Evolutionary conservation across 2,888 invertebrate genomes (phyloP).

Genomic region (Trichopoda pennipes): DNA sequence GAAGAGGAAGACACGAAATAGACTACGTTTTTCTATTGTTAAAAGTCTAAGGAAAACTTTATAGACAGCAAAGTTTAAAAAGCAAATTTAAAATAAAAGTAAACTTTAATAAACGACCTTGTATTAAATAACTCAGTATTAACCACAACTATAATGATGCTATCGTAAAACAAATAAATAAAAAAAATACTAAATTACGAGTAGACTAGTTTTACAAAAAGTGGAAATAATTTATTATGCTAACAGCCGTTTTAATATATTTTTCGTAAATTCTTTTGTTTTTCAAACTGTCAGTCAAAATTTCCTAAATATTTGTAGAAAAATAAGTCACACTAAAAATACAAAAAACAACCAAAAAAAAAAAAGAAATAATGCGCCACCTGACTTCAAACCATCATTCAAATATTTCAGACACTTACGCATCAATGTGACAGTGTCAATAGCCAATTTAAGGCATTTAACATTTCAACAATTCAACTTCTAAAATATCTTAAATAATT

Average conservation of each 20-base stretch:
- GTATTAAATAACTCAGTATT: background rate
- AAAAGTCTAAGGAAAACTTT: conserved; percentile 34
- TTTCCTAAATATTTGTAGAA: conserved; percentile 49
- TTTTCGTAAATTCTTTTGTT: conserved; percentile 22
- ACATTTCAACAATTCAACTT: conserved; percentile 29
- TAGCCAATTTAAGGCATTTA: conserved; percentile 32
- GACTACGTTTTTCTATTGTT: too few species aligned
- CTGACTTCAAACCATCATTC: conserved; percentile 62
- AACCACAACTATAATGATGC: background rate
- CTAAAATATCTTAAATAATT: background rate
- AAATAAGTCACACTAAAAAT: conserved; percentile 26
- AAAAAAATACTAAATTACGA: too few species aligned
- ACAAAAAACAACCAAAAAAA: too few species aligned
- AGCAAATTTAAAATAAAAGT: background rate
- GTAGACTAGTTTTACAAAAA: background rate
- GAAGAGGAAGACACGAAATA: conserved; percentile 4
- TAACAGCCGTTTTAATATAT: background rate
- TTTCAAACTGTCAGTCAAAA: conserved; percentile 51
- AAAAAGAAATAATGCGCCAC: conserved; percentile 39
- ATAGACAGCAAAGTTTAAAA: conserved; percentile 31
- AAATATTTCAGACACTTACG: conserved; percentile 23
- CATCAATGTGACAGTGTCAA: conserved; percentile 54
- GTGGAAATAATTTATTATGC: background rate
- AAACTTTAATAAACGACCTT: conserved; percentile 24
- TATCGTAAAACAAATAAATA: background rate